Conservation (phyloP, 2,113 vertebrate genomes). For the Merops nubicus region DNA sequence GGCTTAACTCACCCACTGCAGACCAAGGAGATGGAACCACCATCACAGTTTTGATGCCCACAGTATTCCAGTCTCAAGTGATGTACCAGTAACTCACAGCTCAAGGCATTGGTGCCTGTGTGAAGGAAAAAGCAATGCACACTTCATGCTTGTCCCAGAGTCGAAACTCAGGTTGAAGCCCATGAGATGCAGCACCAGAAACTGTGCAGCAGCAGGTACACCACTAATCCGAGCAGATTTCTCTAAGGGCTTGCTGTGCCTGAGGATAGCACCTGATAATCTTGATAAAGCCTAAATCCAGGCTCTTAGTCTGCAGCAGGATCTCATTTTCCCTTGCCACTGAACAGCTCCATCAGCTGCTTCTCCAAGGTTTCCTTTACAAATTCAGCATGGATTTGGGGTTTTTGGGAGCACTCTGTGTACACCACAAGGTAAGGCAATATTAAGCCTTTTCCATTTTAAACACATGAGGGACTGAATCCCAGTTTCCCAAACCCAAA, state of each 20-base stretch:
- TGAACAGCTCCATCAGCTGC: neutral
- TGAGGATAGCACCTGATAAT: neutral
- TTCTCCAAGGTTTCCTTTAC: neutral
- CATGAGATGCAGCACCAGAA: neutral
- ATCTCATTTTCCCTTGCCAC: neutral
- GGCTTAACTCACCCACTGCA: neutral
- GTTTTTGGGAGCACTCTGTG: accelerated
- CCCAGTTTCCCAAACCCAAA: neutral
- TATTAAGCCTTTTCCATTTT: neutral
- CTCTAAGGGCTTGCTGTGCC: accelerated
- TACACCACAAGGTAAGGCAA: neutral
- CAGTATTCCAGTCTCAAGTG: neutral
- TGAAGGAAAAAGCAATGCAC: neutral
- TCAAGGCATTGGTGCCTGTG: accelerated
- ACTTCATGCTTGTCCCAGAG: neutral
- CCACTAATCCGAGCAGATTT: neutral
- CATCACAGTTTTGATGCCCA: neutral
- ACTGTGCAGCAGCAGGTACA: neutral
- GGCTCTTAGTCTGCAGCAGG: neutral
- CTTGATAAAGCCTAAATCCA: accelerated
- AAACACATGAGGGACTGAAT: neutral
- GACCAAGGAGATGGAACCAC: neutral
- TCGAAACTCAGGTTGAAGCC: neutral
- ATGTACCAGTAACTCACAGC: neutral
- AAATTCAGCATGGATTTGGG: neutral